Percentiles rank a stretch among this genome's conserved stretches.
phyloP scores from a whole-genome alignment of 2,888 invertebrate genomes.

The Aphelenchoides bicaudatus region DNA sequence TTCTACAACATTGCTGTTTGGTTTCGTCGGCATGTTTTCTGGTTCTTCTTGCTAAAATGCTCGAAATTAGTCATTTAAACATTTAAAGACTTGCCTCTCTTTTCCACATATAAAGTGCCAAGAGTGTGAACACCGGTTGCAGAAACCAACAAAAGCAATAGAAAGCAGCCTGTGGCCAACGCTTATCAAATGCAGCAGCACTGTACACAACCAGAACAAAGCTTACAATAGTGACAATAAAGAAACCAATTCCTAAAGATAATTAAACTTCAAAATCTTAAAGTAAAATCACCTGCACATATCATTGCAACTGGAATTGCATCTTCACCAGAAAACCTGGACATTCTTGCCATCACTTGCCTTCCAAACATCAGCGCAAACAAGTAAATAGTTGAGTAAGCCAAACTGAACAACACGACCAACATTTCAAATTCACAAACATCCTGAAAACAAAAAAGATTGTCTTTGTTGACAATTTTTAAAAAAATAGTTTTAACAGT shows the following conservation, averaged over 20 bases:
- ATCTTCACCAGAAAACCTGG: neutral
- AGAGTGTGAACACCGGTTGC: constrained; percentile 1
- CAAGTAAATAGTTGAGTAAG: constrained; percentile 5
- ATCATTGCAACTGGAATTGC: neutral
- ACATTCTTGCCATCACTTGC: neutral
- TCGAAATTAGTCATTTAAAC: too few relatives aligned
- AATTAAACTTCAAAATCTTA: too few relatives aligned
- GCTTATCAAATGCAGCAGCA: neutral
- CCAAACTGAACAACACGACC: neutral
- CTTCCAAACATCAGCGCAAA: neutral
- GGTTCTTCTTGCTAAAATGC: constrained; percentile 3
- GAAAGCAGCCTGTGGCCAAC: constrained; percentile 5
- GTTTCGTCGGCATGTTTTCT: neutral
- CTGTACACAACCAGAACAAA: neutral
- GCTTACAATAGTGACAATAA: neutral
- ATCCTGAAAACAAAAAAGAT: too few relatives aligned
- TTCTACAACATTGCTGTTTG: neutral
- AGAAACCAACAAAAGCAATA: constrained; percentile 3
- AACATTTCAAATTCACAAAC: constrained; percentile 9
- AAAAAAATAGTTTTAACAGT: too few relatives aligned
- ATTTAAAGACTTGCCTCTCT: too few relatives aligned
- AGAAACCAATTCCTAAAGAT: neutral
- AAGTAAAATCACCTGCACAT: too few relatives aligned
- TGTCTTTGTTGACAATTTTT: too few relatives aligned
- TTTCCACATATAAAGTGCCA: constrained; percentile 2